Base-by-base conservation (phyloP, 35 echinoderm and acorn worm species). In the Heliocidaris erythrogramma region DNA sequence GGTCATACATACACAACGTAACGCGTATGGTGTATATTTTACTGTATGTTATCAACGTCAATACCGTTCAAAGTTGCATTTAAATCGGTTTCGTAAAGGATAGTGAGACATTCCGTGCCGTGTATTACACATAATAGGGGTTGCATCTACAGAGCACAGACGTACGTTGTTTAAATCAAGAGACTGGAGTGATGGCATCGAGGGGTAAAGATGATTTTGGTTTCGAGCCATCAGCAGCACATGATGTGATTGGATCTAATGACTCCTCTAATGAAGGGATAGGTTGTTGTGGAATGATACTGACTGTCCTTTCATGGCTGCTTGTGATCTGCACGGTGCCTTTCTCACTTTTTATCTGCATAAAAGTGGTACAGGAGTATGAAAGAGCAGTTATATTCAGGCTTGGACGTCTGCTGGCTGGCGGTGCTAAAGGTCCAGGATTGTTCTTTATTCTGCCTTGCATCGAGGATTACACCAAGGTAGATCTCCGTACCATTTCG, bases 341-440 rank as follows among this genome's bases (percentile, higher is more conserved):
- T 50, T 92, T 92, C 48, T 59, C 91, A 13, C 49, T 92, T 9
- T 92, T 92, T 48, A 6, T 52, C 29, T 90, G 48, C 87, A 29
- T 92, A 30, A 30, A 98, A 94, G 95, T 96, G 13, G 97, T 98
- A 6, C 96, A 96, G 92, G 97, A 98, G 85, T 98, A 98, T 87
- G 97, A 98, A 86, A 92, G 97, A 86, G 97, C 97, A 91, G 96
- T 98, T 30, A 98, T 97, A 56, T 97, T 96, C 60, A 65, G 97
- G 13, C 89, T 96, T 92, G 97, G 97, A 21, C 97, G 97, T 84
- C 93, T 98, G 5, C 60, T 96, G 30, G 93, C 97, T 30, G 97
- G 97, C 30, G 96, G 96, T 29, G 96, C 97, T 78, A 98, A 97
- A 84, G 96, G 97, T 24, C 97, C 97, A 12, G 96, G 97, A 35